Evolutionary conservation across 2,888 invertebrate species (phyloP).

Genomic region (Drosophila merina): DNA sequence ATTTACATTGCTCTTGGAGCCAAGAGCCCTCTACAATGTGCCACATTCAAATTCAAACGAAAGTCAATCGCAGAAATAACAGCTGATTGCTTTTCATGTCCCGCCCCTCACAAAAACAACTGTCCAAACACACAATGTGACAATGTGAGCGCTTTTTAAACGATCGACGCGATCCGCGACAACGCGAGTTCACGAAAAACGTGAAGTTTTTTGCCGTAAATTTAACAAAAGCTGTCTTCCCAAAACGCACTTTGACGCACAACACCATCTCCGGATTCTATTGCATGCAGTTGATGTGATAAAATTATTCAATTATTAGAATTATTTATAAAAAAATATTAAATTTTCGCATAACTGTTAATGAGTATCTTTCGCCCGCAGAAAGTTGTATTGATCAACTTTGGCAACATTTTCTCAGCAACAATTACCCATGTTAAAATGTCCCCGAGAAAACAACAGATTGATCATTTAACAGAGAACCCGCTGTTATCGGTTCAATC

Average conservation of each 20-base stretch:
- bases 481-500: too few species aligned
- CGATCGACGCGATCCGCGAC: too few species aligned
- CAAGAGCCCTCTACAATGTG: background rate
- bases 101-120: background rate
- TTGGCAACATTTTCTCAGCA: background rate
- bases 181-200: too few species aligned
- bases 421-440: background rate
- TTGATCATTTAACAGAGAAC: too few species aligned
- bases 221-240: too few species aligned
- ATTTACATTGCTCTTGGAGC: conserved; percentile 12
- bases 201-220: too few species aligned
- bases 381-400: background rate
- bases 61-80: background rate
- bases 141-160: background rate
- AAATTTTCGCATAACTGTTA: background rate
- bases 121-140: background rate
- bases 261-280: too few species aligned
- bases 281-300: too few species aligned
- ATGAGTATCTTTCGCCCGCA: background rate
- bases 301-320: too few species aligned
- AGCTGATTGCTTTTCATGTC: background rate
- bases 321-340: too few species aligned
- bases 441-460: too few species aligned
- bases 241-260: too few species aligned
- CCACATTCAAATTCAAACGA: conserved; percentile 2